Conservation (phyloP, 1,140 invertebrate genomes). For the Drosophila grimshawi region DNA sequence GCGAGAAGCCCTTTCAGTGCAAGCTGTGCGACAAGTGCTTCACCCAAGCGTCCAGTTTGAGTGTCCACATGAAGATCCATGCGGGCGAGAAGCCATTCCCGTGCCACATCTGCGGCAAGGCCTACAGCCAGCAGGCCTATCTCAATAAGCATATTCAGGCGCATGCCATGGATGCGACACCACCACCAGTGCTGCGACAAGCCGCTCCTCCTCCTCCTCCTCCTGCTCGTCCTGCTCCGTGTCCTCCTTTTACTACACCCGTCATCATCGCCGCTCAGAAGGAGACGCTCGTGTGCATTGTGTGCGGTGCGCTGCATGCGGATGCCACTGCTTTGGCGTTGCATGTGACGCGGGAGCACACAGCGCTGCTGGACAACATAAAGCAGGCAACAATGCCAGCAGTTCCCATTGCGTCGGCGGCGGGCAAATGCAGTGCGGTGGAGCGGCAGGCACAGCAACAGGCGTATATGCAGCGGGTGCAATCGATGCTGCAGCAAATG, state of each 20-base stretch:
- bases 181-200: background rate
- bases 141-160: constrained; percentile 82
- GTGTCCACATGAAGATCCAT: constrained; percentile 88
- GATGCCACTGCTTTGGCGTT: constrained; percentile 70
- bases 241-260: background rate
- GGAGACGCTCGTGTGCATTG: constrained; percentile 76
- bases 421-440: constrained; percentile 52
- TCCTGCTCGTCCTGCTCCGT: background rate
- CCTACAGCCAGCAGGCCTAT: constrained; percentile 84
- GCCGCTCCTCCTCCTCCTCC: background rate
- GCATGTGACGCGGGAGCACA: constrained; percentile 76
- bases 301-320: constrained; percentile 74
- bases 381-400: constrained; percentile 38
- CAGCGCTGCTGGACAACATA: constrained; percentile 71
- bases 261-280: constrained; percentile 14
- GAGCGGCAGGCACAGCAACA: constrained; percentile 59
- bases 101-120: constrained; percentile 79
- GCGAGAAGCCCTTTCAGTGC: constrained; percentile 86
- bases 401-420: constrained; percentile 4
- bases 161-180: constrained; percentile 54
- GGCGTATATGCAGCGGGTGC: constrained; percentile 68
- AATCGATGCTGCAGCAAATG: constrained; percentile 70
- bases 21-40: constrained; percentile 87
- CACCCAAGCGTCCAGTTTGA: constrained; percentile 86
- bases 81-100: constrained; percentile 82